Base-by-base conservation (phyloP, 2,888 invertebrate species). In the Callinectes sapidus region DNA sequence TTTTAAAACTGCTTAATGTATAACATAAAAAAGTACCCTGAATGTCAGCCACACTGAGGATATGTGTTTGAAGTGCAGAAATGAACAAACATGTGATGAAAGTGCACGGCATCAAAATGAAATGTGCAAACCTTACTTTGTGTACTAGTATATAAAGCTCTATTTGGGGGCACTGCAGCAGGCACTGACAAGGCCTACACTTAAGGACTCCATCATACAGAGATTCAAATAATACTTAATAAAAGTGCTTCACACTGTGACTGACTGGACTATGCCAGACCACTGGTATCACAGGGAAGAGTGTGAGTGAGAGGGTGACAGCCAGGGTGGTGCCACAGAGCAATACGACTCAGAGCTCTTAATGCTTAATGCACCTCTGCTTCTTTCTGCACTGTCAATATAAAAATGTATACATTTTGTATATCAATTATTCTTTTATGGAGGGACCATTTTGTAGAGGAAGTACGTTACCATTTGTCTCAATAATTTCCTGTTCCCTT, bases 311-410 rank as follows among this genome's bases (percentile, higher is more conserved):
- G 81, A 91, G 86, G n/a, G 87, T 85, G 55, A 42, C 28, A 85
- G 54, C 48, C 81, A 95, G 94, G 35, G 96, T 95, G 96, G 96
- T 95, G 95, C 94, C 92, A 93, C 8, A 48, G 48, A 48, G 48
- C 48, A 48, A 5, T 48, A 48, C 10, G 10, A 48, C 6, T 48
- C 8, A 48, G 10, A 10, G 18, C 61, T 61, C 61, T 23, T 18
- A 18, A 61, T 23, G 23, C 61, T 3, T 28, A 13, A n/a, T n/a
- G 28, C 23, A n/a, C 71, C 28, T 28, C 28, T 13, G n/a, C 28
- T 28, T 28, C 71, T 71, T 61, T 10, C 48, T 48, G 48, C 8
- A 48, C 10, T 48, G 48, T 48, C 48, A 48, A 48, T 10, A 48
- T 10, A 48, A 48, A 54, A 71, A 55, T 39, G 54, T 13, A 86